Evolutionary conservation across 2,888 invertebrate genomes (phyloP).

Genomic region (Vandiemenella viatica): DNA sequence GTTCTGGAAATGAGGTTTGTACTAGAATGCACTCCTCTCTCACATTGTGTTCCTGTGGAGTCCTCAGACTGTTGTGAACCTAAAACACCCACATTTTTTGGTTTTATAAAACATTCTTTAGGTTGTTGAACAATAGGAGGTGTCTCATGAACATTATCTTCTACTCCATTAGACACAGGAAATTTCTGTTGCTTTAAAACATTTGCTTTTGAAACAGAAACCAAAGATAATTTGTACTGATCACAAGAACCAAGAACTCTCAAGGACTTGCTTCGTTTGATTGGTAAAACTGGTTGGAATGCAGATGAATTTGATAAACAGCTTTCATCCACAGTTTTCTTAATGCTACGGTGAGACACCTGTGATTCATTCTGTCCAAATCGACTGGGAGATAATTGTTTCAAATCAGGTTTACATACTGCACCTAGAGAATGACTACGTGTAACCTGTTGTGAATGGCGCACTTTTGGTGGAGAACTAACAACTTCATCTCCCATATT

Average conservation of each 20-base stretch:
- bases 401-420: conserved; percentile 9
- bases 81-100: too few relatives aligned
- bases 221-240: conserved; percentile 16
- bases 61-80: too few relatives aligned
- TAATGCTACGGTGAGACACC: neutral
- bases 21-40: too few relatives aligned
- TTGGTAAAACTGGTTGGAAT: conserved; percentile 22
- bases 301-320: conserved; percentile 13
- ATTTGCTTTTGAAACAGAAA: conserved; percentile 7
- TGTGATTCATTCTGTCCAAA: conserved; percentile 3
- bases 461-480: conserved; percentile 13
- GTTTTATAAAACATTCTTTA: too few relatives aligned
- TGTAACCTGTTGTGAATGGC: conserved; percentile 15
- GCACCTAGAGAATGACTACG: conserved; percentile 22
- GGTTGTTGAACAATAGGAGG: too few relatives aligned
- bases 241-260: conserved; percentile 21
- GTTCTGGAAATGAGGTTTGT: too few relatives aligned
- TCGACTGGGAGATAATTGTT: neutral
- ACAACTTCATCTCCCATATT: conserved; percentile 15
- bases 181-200: too few relatives aligned
- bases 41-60: too few relatives aligned
- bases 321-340: neutral
- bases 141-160: too few relatives aligned
- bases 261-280: conserved; percentile 29
- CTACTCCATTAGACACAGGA: too few relatives aligned